Evolutionary conservation across 2,797 vertebrate genomes (phyloP).

Genomic region (Sitta carolinensis): DNA sequence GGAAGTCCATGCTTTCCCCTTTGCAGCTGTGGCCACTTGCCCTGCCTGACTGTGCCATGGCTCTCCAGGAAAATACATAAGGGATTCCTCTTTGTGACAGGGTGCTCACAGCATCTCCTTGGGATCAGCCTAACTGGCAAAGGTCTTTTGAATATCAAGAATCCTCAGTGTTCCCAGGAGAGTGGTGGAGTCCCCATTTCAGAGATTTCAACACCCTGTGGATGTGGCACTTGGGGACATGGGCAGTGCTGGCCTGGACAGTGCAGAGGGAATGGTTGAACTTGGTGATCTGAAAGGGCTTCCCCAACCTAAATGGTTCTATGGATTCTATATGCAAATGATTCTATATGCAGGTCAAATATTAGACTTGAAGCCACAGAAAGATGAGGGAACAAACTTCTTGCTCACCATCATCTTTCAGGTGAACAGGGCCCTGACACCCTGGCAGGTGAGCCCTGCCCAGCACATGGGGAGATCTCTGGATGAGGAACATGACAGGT

Average conservation of each 20-base stretch:
- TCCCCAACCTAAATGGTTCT: neutral
- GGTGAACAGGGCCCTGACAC: neutral
- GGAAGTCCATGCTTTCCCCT: neutral
- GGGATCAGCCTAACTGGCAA: neutral
- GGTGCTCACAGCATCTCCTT: neutral
- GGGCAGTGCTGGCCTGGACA: neutral
- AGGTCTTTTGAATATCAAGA: neutral
- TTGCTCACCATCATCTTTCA: neutral
- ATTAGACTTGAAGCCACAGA: neutral
- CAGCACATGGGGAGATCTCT: neutral
- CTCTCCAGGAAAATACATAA: neutral
- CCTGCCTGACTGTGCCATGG: neutral
- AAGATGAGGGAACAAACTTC: neutral
- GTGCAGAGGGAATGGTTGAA: neutral
- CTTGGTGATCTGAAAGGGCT: neutral
- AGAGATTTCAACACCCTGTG: neutral
- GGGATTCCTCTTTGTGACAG: neutral
- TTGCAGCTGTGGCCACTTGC: neutral
- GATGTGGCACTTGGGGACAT: neutral
- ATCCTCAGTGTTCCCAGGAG: neutral
- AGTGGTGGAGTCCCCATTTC: neutral
- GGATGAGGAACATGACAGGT: neutral
- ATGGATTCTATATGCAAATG: accelerated
- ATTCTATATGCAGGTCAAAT: neutral
- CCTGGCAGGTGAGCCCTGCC: too few relatives aligned